Percentiles rank a stretch among this genome's conserved stretches.
These are phyloP conservation scores for Protula sp. DNA, from an alignment of 2,888 invertebrate species.

Conservation along the genomic window DNA sequence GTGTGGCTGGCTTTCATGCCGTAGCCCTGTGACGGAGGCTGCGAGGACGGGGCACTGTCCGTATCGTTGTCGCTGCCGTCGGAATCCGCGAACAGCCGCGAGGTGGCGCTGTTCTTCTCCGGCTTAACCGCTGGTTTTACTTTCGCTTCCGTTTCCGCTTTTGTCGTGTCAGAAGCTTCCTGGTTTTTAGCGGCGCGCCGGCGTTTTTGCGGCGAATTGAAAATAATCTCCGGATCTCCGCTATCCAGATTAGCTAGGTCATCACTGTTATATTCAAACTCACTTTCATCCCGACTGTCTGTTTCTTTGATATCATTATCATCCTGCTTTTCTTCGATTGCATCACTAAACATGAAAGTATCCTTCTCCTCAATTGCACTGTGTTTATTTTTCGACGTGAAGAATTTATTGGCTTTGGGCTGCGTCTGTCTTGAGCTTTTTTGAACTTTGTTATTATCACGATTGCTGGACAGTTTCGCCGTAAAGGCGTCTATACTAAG, in stretches of 20 bases:
- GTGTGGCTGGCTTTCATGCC: too few species aligned
- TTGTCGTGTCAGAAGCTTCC: too few species aligned
- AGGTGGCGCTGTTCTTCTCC: background rate
- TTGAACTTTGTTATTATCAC: background rate
- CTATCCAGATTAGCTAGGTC: slow-evolving; percentile 12
- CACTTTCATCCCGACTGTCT: background rate
- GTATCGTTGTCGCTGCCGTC: background rate
- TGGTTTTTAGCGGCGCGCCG: too few species aligned
- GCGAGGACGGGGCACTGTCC: background rate
- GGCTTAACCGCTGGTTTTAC: too few species aligned
- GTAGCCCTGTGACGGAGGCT: too few species aligned
- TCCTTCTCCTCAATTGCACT: too few species aligned
- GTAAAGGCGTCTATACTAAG: background rate
- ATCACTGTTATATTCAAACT: slow-evolving; percentile 11
- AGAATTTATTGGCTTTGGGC: slow-evolving; percentile 1
- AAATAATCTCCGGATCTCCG: slow-evolving; percentile 22
- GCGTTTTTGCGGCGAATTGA: slow-evolving; percentile 18
- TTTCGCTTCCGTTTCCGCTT: too few species aligned
- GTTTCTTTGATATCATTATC: background rate
- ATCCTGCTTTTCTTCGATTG: too few species aligned
- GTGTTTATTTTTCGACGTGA: slow-evolving; percentile 2
- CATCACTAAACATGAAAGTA: too few species aligned
- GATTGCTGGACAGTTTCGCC: background rate
- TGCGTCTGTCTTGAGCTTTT: background rate
- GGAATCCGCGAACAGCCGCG: background rate